Evolutionary conservation across 2,113 vertebrate genomes (phyloP).

Genomic region (Salvelinus fontinalis): DNA sequence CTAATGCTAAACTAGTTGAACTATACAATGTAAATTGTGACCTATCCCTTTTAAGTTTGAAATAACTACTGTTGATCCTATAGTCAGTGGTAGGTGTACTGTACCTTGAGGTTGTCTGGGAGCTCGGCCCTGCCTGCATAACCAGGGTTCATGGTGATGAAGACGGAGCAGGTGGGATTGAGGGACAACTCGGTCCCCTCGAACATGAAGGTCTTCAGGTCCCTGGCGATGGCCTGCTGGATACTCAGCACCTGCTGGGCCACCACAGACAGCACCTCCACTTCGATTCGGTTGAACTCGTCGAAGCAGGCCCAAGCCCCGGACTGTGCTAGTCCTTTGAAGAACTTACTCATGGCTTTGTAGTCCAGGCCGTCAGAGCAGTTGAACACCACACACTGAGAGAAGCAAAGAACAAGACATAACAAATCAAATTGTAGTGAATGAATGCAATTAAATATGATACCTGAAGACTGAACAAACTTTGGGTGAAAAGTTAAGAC

Average conservation of each 20-base stretch:
- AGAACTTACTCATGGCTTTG: constrained; percentile 97
- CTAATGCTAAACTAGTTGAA: background rate
- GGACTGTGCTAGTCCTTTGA: constrained; percentile 90
- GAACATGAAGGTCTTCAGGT: constrained; percentile 85
- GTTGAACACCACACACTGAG: constrained; percentile 94
- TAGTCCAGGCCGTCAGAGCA: constrained; percentile 94
- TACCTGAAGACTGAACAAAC: background rate
- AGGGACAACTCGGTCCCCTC: constrained; percentile 90
- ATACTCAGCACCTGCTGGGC: constrained; percentile 93
- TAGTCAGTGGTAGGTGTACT: too few relatives aligned
- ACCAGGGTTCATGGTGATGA: constrained; percentile 96
- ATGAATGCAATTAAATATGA: background rate
- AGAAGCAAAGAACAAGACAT: constrained; percentile 16
- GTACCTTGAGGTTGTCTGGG: constrained; percentile 93
- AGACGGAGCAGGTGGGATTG: constrained; percentile 89
- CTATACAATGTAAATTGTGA: background rate
- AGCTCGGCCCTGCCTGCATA: constrained; percentile 91
- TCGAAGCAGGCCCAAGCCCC: constrained; percentile 97
- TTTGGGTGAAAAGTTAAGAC: background rate
- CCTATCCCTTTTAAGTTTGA: background rate
- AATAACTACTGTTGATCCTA: too few relatives aligned
- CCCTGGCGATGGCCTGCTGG: constrained; percentile 84
- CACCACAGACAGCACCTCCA: constrained; percentile 93
- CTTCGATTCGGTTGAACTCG: constrained; percentile 95
- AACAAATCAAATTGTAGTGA: background rate